These are phyloP conservation scores for Tichodroma muraria DNA, from an alignment of 2,113 vertebrate species.

Conservation along the genomic window DNA sequence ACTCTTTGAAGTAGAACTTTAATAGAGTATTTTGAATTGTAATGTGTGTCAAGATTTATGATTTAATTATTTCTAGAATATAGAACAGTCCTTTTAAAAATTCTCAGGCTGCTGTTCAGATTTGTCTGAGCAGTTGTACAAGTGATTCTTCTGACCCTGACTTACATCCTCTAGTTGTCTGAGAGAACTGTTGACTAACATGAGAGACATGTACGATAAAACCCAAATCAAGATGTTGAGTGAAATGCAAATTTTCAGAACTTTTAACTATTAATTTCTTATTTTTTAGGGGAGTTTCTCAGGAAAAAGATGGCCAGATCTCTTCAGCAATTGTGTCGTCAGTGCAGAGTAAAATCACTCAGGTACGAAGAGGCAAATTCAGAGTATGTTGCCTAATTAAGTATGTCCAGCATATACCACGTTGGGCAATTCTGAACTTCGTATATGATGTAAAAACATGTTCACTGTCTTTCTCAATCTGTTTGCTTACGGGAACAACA, in stretches of 20 bases:
- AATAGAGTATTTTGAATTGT: neutral
- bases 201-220: neutral
- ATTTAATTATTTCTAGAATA: neutral
- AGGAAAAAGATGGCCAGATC: conserved; percentile 93
- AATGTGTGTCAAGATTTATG: neutral
- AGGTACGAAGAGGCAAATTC: conserved; percentile 72
- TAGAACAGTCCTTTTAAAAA: neutral
- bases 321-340: conserved; percentile 93
- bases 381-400: neutral
- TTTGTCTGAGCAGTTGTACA: neutral
- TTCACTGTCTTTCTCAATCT: neutral
- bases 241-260: neutral
- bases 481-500: neutral
- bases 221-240: neutral
- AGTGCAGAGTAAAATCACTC: conserved; percentile 98
- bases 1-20: neutral
- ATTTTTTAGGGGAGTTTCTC: conserved; percentile 82
- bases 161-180: neutral
- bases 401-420: neutral
- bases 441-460: neutral
- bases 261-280: neutral
- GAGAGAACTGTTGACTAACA: neutral
- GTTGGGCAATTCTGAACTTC: neutral
- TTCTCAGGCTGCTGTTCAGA: neutral
- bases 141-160: neutral